Evolutionary conservation across 2,797 vertebrate species (phyloP).

Genomic region (Gadopsis bispinosus): DNA sequence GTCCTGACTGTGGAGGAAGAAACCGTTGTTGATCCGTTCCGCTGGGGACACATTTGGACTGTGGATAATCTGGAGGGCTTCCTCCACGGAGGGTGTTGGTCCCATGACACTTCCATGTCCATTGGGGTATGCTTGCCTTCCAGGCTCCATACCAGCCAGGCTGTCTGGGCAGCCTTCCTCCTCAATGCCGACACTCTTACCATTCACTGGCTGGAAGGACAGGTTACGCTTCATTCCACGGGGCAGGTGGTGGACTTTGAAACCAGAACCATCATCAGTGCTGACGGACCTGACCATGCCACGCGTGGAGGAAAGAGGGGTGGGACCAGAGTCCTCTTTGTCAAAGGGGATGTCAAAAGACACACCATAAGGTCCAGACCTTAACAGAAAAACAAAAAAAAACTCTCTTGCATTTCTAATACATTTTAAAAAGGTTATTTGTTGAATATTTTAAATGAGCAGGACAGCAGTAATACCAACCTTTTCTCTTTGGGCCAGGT

Average conservation of each 20-base stretch:
- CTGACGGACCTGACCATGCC: constrained; percentile 94
- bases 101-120: constrained; percentile 81
- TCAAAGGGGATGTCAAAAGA: constrained; percentile 98
- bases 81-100: constrained; percentile 90
- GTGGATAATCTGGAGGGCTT: constrained; percentile 94
- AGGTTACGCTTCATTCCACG: constrained; percentile 90
- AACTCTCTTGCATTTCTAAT: background rate
- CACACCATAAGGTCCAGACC: constrained; percentile 94
- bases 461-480: constrained; percentile 68
- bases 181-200: constrained; percentile 90
- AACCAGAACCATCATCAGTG: constrained; percentile 93
- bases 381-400: constrained; percentile 66
- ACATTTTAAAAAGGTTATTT: background rate
- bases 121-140: constrained; percentile 64
- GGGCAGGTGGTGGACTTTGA: constrained; percentile 85
- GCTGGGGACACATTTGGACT: constrained; percentile 84
- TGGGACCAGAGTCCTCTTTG: constrained; percentile 85
- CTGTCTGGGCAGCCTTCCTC: constrained; percentile 86
- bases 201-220: constrained; percentile 94
- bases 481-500: constrained; percentile 99
- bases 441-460: background rate
- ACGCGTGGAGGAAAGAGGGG: constrained; percentile 73
- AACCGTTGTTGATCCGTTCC: constrained; percentile 90
- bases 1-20: constrained; percentile 93
- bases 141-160: constrained; percentile 73